These are phyloP conservation scores for Rotaria magnacalcarata DNA, from an alignment of 2,888 invertebrate genomes.

Conservation along the genomic window DNA sequence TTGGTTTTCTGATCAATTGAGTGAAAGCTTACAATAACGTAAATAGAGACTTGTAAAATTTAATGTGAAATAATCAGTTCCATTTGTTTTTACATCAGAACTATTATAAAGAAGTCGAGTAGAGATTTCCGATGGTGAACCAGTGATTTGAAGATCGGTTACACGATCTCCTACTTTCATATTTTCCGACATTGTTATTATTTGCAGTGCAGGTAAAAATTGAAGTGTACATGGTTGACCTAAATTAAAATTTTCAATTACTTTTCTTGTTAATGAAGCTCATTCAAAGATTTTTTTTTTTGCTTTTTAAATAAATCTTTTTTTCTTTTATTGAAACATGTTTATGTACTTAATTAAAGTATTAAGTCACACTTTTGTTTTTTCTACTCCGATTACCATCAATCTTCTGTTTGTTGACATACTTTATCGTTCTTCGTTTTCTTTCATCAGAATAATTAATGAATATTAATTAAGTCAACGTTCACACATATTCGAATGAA, in stretches of 20 bases:
- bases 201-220: conserved; percentile 27
- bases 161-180: background rate
- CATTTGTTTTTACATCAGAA: conserved; percentile 18
- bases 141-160: background rate
- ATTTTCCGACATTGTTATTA: background rate
- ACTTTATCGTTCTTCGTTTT: background rate
- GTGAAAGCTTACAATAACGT: conserved; percentile 11
- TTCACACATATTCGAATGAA: background rate
- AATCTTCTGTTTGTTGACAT: background rate
- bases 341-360: background rate
- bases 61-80: conserved; percentile 30
- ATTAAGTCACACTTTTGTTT: background rate
- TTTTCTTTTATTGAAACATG: background rate
- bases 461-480: background rate
- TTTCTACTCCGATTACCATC: too few species aligned
- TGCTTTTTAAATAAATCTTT: too few species aligned
- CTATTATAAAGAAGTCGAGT: conserved; percentile 19
- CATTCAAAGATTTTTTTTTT: background rate
- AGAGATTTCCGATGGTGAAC: background rate
- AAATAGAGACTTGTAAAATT: conserved; percentile 35
- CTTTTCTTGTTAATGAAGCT: background rate
- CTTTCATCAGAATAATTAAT: background rate
- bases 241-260: background rate
- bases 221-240: conserved; percentile 27
- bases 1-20: background rate